Base-by-base conservation (phyloP, 2,888 invertebrate species). In the Sympetrum striolatum region DNA sequence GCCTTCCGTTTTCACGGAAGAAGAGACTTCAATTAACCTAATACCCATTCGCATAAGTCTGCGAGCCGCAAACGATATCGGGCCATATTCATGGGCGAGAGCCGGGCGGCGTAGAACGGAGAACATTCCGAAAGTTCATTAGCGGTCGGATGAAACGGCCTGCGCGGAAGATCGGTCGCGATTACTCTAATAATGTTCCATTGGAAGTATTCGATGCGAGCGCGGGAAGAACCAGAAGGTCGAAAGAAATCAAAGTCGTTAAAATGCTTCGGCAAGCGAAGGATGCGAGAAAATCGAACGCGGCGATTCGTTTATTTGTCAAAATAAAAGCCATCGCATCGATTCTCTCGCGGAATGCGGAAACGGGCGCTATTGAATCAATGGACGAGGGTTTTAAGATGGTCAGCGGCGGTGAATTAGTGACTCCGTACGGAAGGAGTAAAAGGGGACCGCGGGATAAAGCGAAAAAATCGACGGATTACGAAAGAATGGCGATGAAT, bases 81-180 rank as follows among this genome's bases (percentile, higher is more conserved):
- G 60, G 22, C 86, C 60, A 37, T 31, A 73, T 37, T 44, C 44
- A 25, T 53, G 60, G 53, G 58, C 4, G 48, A n/a, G 31, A 37
- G 35, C 12, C 35, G 35, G 60, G 39, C 58, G 37, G 35, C 22
- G 58, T 58, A 22, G 58, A 60, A n/a, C 5, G 60, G 14, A 82
- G 64, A 86, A 58, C 60, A 86, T 64, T 53, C 37, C 86, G 12
- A 37, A 64, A 86, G 86, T 86, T 86, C 60, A 64, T 86, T 86
- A 86, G 86, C 86, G 64, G 86, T 35, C 86, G 64, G 86, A 86
- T 86, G 86, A 86, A 64, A 82, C 53, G 35, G 60, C 60, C 60
- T 64, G 25, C 73, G 10, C 73, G 73, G 73, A 73, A 73, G 73
- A 73, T 73, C 5, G 73, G 73, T 8, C 14, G 73, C 73, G 73